Conservation (phyloP, 2,113 vertebrate species). For the pig (Sus scrofa) region DNA sequence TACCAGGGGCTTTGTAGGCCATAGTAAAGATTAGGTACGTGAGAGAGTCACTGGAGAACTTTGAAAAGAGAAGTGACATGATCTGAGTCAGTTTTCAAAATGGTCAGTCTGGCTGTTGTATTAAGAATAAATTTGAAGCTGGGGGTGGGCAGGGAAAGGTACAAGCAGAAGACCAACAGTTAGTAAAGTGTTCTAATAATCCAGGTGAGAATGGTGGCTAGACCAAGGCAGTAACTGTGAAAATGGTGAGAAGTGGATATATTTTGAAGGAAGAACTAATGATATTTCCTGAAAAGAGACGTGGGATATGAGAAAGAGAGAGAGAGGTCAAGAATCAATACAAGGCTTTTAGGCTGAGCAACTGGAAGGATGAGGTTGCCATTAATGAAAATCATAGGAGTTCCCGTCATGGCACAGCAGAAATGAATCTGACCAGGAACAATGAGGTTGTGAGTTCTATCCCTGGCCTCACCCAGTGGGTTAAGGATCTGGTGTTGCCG, state of each 20-base stretch:
- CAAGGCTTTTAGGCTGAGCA: slow-evolving; percentile 39
- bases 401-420: too few species aligned
- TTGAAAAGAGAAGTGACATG: slow-evolving; percentile 2
- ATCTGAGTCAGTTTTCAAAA: slow-evolving; percentile 16
- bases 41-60: neutral
- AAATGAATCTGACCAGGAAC: too few species aligned
- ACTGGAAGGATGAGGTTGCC: neutral
- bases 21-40: neutral
- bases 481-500: too few species aligned
- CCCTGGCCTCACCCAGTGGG: too few species aligned
- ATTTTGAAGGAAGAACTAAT: neutral
- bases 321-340: neutral
- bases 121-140: neutral
- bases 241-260: neutral
- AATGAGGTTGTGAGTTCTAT: too few species aligned
- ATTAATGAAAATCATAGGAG: slow-evolving; percentile 43
- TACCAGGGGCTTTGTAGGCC: neutral
- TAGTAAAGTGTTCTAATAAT: slow-evolving; percentile 52
- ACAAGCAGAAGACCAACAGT: slow-evolving; percentile 6
- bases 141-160: neutral
- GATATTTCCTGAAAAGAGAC: neutral
- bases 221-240: neutral
- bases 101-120: neutral
- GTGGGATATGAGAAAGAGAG: neutral
- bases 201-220: neutral